These are phyloP conservation scores for Macrotis lagotis DNA, from an alignment of 2,113 vertebrate species.

Conservation along the genomic window DNA sequence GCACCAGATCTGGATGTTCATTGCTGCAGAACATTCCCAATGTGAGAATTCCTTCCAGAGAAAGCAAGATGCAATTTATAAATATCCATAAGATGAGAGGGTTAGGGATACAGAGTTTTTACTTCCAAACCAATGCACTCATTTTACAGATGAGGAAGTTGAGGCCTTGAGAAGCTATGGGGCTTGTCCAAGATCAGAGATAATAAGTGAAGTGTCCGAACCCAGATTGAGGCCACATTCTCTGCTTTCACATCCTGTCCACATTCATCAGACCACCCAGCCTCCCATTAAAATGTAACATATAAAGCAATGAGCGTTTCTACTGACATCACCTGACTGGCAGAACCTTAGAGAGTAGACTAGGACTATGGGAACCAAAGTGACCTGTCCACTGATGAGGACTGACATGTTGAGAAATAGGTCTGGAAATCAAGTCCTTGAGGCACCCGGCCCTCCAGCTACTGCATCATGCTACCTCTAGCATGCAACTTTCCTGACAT, in stretches of 20 bases:
- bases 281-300: background rate
- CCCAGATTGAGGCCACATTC: background rate
- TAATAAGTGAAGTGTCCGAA: background rate
- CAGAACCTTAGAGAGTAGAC: background rate
- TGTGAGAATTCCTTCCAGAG: background rate
- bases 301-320: background rate
- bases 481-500: background rate
- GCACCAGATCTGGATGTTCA: background rate
- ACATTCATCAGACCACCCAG: background rate
- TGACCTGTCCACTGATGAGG: background rate
- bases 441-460: too few species aligned
- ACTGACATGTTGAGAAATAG: too few species aligned
- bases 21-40: background rate
- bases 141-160: background rate
- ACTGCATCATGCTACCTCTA: background rate
- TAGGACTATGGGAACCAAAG: background rate
- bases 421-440: too few species aligned
- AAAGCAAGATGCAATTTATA: background rate
- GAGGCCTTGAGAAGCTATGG: background rate
- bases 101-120: accelerated
- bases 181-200: background rate
- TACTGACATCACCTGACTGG: background rate
- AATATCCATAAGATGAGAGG: background rate
- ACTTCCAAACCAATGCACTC: background rate
- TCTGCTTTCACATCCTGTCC: background rate